phyloP scores from a whole-genome alignment of 2,888 invertebrate genomes.

The Megamerina dolium region DNA sequence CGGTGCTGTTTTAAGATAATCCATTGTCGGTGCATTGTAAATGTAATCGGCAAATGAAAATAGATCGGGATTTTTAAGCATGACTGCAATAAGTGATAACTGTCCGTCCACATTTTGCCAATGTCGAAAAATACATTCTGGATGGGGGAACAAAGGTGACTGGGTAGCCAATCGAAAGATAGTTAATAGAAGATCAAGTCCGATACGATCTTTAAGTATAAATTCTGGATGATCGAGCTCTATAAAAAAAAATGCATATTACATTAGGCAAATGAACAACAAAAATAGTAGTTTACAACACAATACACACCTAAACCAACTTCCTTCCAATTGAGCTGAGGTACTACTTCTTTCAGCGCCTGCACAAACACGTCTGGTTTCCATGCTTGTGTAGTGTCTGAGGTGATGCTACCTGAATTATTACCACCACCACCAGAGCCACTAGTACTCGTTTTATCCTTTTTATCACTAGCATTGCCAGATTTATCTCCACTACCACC shows the following conservation, averaged over 20 bases:
- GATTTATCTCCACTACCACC: slow-evolving; percentile 20
- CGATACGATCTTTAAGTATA: slow-evolving; percentile 77
- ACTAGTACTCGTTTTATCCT: slow-evolving; percentile 21
- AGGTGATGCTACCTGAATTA: slow-evolving; percentile 43
- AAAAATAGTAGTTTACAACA: no score
- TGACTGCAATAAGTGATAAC: slow-evolving; percentile 78
- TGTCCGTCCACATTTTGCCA: slow-evolving; percentile 95
- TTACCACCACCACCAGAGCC: no score
- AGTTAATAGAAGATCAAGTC: slow-evolving; percentile 74
- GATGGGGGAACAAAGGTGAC: slow-evolving; percentile 70
- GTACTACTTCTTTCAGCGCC: slow-evolving; percentile 81
- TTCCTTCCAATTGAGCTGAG: slow-evolving; percentile 86
- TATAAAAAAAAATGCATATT: slow-evolving; percentile 8
- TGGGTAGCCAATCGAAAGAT: slow-evolving; percentile 77
- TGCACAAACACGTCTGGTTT: slow-evolving; percentile 91
- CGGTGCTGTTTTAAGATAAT: slow-evolving; percentile 87
- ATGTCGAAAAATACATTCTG: slow-evolving; percentile 80
- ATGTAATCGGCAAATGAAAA: slow-evolving; percentile 92
- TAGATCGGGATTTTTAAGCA: slow-evolving; percentile 85
- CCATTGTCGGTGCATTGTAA: slow-evolving; percentile 78
- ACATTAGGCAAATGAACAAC: not conserved
- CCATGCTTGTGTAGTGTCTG: slow-evolving; percentile 65
- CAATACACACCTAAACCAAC: slow-evolving; percentile 80
- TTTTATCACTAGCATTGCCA: slow-evolving; percentile 37
- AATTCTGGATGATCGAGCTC: slow-evolving; percentile 84